phyloP scores from a whole-genome alignment of 2,888 invertebrate species.

The Microdon myrmicae region DNA sequence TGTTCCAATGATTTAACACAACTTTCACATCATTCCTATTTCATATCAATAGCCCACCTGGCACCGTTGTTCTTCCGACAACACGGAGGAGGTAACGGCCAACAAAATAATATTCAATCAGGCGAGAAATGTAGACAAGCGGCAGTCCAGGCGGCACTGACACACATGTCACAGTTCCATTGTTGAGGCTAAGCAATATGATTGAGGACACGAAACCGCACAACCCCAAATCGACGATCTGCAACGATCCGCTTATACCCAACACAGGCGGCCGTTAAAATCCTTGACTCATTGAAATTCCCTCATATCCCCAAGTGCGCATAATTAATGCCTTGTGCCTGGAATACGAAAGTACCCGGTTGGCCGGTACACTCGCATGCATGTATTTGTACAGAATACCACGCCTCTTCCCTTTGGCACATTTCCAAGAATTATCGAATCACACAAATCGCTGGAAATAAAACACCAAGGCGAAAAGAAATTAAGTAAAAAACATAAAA shows the following conservation, averaged over 20 bases:
- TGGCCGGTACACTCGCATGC: conserved; percentile 4
- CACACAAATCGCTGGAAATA: conserved; percentile 31
- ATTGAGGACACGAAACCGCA: neutral
- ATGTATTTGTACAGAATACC: conserved; percentile 5
- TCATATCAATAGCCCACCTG: no score
- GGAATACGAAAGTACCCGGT: conserved; percentile 18
- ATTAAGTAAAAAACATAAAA: no score
- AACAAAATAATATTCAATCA: no score
- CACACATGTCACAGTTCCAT: no score
- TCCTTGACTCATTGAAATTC: conserved; percentile 40
- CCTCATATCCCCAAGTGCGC: conserved; percentile 5
- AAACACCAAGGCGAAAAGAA: conserved; percentile 10
- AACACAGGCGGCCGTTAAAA: conserved; percentile 5
- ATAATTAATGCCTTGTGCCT: conserved; percentile 33
- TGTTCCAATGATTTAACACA: no score
- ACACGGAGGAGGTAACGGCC: no score
- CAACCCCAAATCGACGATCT: neutral
- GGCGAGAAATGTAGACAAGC: no score
- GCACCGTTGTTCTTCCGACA: no score
- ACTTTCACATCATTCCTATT: no score
- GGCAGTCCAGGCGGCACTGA: no score
- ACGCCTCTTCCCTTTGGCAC: conserved; percentile 34
- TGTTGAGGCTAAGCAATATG: no score
- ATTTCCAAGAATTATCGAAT: conserved; percentile 41
- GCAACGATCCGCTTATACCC: neutral